A percentile compares a stretch with the other conserved stretches of the same genome.
These are phyloP conservation scores for Axea sp. DNA, from an alignment of 2,888 invertebrate genomes.

Conservation along the genomic window DNA sequence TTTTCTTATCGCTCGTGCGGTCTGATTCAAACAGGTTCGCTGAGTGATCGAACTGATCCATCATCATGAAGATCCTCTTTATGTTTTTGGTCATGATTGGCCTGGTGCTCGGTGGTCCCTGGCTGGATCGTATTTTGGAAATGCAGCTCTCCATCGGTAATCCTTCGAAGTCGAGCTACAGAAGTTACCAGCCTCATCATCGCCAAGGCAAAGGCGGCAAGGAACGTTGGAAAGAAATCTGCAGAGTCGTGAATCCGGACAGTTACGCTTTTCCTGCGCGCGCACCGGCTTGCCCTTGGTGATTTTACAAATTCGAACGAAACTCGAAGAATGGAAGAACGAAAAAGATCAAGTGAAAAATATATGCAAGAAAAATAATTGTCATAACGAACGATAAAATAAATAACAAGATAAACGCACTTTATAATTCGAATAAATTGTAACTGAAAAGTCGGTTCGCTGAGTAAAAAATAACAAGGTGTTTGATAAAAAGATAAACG, in stretches of 20 bases:
- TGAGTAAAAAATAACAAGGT: no score
- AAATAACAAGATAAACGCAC: no score
- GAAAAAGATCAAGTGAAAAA: no score
- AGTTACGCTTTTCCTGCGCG: conserved; percentile 82
- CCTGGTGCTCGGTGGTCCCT: conserved; percentile 68
- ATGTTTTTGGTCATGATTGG: conserved; percentile 66
- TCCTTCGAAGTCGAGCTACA: conserved; percentile 40
- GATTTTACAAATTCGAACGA: conserved; percentile 54
- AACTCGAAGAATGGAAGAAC: no score
- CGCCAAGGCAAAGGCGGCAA: conserved; percentile 76
- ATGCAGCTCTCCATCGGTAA: conserved; percentile 51
- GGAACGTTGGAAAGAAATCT: conserved; percentile 85
- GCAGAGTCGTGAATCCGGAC: conserved; percentile 84
- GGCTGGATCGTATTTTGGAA: conserved; percentile 70
- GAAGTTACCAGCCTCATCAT: conserved; percentile 43
- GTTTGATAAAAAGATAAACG: no score
- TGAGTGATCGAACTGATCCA: no score
- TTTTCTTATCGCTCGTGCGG: no score
- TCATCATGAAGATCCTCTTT: conserved; percentile 58
- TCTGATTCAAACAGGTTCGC: no score
- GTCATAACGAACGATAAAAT: no score
- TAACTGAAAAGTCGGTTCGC: no score
- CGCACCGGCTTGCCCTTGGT: conserved; percentile 83
- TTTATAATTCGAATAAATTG: no score
- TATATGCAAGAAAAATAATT: no score